Conservation (phyloP, 2,888 invertebrate genomes). For the Pinctada fucata region DNA sequence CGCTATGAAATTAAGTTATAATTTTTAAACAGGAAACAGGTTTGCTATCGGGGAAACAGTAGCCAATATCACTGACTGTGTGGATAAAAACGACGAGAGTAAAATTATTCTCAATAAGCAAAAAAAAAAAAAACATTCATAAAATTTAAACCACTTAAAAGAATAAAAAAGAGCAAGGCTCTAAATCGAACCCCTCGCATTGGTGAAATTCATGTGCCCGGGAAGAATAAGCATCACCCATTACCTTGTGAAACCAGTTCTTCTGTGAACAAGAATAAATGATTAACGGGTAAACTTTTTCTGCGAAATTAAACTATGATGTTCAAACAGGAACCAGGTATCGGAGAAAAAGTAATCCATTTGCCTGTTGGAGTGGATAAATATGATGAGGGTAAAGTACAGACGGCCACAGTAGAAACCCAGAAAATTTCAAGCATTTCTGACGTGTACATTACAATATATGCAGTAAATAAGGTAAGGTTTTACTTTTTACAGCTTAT, state of each 20-base stretch:
- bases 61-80: background rate
- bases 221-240: too few species aligned
- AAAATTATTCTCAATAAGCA: background rate
- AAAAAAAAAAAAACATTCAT: too few species aligned
- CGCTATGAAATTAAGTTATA: too few species aligned
- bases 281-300: too few species aligned
- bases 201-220: too few species aligned
- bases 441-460: conserved; percentile 25
- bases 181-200: too few species aligned
- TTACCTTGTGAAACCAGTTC: too few species aligned
- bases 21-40: background rate
- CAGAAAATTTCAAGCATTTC: conserved; percentile 1
- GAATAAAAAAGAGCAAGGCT: too few species aligned
- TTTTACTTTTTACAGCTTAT: background rate
- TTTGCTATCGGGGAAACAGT: background rate
- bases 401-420: conserved; percentile 28
- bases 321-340: background rate
- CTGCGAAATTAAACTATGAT: background rate
- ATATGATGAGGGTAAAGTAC: conserved; percentile 34
- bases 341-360: background rate
- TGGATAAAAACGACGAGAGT: conserved; percentile 27
- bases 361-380: background rate
- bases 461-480: conserved; percentile 33
- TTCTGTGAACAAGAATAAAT: too few species aligned
- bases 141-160: too few species aligned